Evolutionary conservation across 2,888 invertebrate genomes (phyloP), one percentile per base, ranked within the genome.

Genomic region (Drosophila seclusa): DNA sequence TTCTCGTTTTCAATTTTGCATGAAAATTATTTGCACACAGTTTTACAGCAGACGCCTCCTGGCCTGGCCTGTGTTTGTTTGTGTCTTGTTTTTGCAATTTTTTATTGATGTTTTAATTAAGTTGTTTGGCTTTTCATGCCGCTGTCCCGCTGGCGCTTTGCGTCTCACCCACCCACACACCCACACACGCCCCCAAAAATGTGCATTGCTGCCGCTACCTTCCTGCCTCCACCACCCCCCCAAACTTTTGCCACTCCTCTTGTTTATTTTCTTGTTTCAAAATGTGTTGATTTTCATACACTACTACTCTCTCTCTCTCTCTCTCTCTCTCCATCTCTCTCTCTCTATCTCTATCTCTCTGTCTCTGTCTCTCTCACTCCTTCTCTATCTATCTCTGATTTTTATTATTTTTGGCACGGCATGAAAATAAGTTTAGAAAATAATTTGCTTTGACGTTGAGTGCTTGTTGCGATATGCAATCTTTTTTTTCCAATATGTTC

Each of bases 101-200:
- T 87, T 87, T 89, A 87, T 87, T 87, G 87, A 87, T 87, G 89
- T 83, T 83, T 87, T 87, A 89, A 89, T 87, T 89, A 86, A 85
- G 87, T 82, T 85, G 81, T 87, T 87, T 85, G 81, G 61, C 76
- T 77, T 77, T 73, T 60, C 68, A 18, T 40, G 36, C 52, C 34
- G 16, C 29, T 13, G 21, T 0, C 29, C 55, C 27, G 2, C 45
- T 24, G 2, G 2, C 32, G 27, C 48, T n/a, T 16, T 27, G 1
- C 8, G 36, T 29, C 49, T 21, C 34, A 6, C 4, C 13, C 40
- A 4, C 18, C 40, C 32, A 24, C 29, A 34, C 36, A 4, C n/a
- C 13, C 53, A 31, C 27, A 29, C 53, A 54, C 58, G 42, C 62
- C 67, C 45, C 16, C 45, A 34, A 40, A 57, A 64, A 40, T 49